These are phyloP conservation scores for Salvelinus sp. DNA, from an alignment of 2,113 vertebrate species.

Conservation along the genomic window DNA sequence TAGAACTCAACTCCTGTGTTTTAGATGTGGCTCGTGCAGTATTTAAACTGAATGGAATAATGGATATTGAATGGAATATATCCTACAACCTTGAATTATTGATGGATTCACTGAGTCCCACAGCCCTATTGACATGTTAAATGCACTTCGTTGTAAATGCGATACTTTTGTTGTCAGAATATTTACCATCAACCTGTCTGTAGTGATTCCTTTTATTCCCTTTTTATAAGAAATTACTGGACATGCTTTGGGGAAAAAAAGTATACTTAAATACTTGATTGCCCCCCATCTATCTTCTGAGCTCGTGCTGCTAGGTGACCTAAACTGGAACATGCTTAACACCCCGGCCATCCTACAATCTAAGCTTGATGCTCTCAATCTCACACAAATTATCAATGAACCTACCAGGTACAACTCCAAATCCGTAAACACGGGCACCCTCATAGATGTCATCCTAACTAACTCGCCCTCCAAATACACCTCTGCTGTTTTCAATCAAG, in stretches of 20 bases:
- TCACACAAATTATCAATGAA: too few relatives aligned
- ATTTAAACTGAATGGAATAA: slow-evolving; percentile 60
- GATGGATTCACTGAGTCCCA: neutral
- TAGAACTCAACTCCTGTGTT: too few relatives aligned
- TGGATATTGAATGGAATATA: slow-evolving; percentile 51
- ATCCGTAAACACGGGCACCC: too few relatives aligned
- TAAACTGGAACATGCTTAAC: too few relatives aligned
- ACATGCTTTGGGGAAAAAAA: slow-evolving; percentile 35
- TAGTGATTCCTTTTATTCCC: slow-evolving; percentile 53
- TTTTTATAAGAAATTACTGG: slow-evolving; percentile 47
- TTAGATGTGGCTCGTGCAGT: slow-evolving; percentile 34
- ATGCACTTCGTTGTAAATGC: slow-evolving; percentile 47
- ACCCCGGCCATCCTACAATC: too few relatives aligned
- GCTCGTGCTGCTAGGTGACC: too few relatives aligned
- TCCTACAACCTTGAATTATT: slow-evolving; percentile 8
- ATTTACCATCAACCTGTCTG: slow-evolving; percentile 54
- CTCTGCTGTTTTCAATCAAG: too few relatives aligned
- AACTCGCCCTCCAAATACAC: too few relatives aligned
- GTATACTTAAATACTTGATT: slow-evolving; percentile 22
- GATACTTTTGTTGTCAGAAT: slow-evolving; percentile 63
- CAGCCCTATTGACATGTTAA: slow-evolving; percentile 60
- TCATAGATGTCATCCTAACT: too few relatives aligned
- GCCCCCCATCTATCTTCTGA: too few relatives aligned
- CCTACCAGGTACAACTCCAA: too few relatives aligned
- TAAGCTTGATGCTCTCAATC: too few relatives aligned